Evolutionary conservation across 2,888 invertebrate species (phyloP).

Genomic region (Antheraea assamensis): DNA sequence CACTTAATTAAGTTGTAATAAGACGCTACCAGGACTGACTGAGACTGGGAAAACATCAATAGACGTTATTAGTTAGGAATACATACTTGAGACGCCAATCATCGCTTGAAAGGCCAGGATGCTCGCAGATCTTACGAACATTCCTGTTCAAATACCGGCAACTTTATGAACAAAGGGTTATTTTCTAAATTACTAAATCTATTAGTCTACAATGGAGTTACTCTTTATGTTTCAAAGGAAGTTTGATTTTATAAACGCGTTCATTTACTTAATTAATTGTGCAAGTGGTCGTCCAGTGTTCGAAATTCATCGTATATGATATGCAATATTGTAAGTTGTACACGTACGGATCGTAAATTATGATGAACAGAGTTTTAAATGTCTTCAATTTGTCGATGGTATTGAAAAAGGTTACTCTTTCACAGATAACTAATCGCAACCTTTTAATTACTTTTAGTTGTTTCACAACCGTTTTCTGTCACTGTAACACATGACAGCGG

Average conservation of each 20-base stretch:
- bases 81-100: constrained; percentile 16
- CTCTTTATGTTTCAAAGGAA: neutral
- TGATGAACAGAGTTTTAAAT: too few relatives aligned
- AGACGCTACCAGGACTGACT: neutral
- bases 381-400: too few relatives aligned
- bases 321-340: too few relatives aligned
- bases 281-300: too few relatives aligned
- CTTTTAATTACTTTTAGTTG: too few relatives aligned
- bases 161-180: constrained; percentile 10
- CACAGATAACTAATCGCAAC: too few relatives aligned
- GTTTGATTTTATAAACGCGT: neutral
- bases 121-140: constrained; percentile 18
- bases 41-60: constrained; percentile 12
- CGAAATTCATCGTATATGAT: too few relatives aligned
- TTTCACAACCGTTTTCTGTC: too few relatives aligned
- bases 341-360: too few relatives aligned
- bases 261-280: too few relatives aligned
- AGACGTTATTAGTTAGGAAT: constrained; percentile 3
- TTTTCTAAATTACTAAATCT: neutral
- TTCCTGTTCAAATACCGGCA: constrained; percentile 23
- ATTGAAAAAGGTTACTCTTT: too few relatives aligned
- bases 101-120: constrained; percentile 3
- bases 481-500: too few relatives aligned
- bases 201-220: neutral
- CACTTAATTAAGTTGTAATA: constrained; percentile 7